Evolutionary conservation across 2,797 vertebrate genomes (phyloP).

Genomic region (Semotilus atromaculatus): DNA sequence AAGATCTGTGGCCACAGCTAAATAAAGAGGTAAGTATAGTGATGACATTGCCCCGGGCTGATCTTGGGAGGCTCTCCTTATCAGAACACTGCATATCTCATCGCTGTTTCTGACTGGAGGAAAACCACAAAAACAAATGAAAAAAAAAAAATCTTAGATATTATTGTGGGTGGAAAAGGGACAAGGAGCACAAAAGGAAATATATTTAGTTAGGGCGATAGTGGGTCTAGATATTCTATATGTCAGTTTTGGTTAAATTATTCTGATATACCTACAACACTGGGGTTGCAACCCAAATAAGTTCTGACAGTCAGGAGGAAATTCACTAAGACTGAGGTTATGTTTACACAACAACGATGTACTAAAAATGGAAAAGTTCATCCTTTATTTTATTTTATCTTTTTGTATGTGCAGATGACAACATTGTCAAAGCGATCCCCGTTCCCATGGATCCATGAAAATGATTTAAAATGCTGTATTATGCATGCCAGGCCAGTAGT

Average conservation of each 20-base stretch:
- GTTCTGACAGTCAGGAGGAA: background rate
- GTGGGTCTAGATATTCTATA: background rate
- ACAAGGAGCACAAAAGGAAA: background rate
- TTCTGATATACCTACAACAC: background rate
- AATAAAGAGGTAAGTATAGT: slow-evolving; percentile 60
- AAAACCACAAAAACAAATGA: slow-evolving; percentile 32
- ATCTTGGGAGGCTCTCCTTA: slow-evolving; percentile 56
- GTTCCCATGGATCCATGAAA: no score
- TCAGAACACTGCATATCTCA: slow-evolving; percentile 56
- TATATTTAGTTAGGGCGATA: background rate
- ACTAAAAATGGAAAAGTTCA: background rate
- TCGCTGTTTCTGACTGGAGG: slow-evolving; percentile 43
- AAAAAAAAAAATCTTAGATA: background rate
- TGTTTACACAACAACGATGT: background rate
- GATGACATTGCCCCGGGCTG: slow-evolving; percentile 57
- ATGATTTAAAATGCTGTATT: background rate
- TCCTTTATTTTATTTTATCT: no score
- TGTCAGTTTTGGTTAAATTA: background rate
- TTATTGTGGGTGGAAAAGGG: background rate
- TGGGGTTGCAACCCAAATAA: background rate
- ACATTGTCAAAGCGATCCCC: no score
- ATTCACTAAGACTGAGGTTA: background rate
- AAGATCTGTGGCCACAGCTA: slow-evolving; percentile 55
- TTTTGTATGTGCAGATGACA: no score
- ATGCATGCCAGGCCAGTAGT: background rate